Percentiles rank a stretch among this genome's conserved stretches.
Evolutionary conservation across 23 tunicate genomes (phyloP).

Genomic region (Corella eumyota): DNA sequence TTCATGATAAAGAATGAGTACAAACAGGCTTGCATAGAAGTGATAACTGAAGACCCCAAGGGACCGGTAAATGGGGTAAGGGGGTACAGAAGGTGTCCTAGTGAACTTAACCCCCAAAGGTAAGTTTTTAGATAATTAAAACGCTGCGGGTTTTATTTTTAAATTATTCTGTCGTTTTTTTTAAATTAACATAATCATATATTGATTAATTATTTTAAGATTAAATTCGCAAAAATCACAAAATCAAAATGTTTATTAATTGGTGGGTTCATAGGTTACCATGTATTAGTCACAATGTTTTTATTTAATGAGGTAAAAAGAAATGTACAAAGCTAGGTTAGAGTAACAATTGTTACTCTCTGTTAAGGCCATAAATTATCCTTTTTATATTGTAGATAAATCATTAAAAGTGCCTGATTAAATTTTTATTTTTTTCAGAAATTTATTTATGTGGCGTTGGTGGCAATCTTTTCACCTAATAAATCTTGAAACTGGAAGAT

Average conservation of each 20-base stretch:
- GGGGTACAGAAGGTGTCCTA: conserved; percentile 63
- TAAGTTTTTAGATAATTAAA: background rate
- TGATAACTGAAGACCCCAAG: conserved; percentile 52
- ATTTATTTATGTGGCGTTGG: conserved; percentile 66
- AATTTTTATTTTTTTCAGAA: too few relatives aligned
- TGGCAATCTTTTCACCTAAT: conserved; percentile 56
- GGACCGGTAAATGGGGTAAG: conserved; percentile 60
- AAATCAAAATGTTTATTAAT: background rate
- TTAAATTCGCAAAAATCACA: background rate
- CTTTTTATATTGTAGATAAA: too few relatives aligned
- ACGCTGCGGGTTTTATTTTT: background rate
- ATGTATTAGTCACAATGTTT: background rate
- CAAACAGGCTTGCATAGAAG: conserved; percentile 70
- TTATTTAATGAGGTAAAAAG: background rate
- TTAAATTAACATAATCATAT: too few relatives aligned
- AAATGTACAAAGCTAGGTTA: too few relatives aligned
- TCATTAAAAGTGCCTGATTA: too few relatives aligned
- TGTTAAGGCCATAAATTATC: too few relatives aligned
- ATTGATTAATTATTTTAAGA: too few relatives aligned
- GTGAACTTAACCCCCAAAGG: conserved; percentile 48
- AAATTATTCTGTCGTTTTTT: too few relatives aligned
- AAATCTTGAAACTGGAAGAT: conserved; percentile 64
- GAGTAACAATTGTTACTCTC: too few relatives aligned
- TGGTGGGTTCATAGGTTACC: background rate
- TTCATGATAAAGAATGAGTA: conserved; percentile 63